Evolutionary conservation across 1,140 invertebrate genomes (phyloP).

Genomic region (Cephus cinctus): DNA sequence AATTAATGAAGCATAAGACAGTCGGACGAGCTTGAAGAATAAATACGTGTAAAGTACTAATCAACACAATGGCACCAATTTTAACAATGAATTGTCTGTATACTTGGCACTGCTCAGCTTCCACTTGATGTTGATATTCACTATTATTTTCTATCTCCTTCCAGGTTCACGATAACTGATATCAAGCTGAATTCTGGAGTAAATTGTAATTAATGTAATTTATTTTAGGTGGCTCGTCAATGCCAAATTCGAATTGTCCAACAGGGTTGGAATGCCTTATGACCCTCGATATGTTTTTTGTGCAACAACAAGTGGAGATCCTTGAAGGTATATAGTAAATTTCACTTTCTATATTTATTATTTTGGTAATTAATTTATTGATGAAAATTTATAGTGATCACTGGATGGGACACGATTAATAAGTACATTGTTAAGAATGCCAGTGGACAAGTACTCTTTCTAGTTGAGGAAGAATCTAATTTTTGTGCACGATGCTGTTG

Average conservation of each 20-base stretch:
- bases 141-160: too few species aligned
- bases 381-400: conserved; percentile 61
- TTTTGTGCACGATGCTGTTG: conserved; percentile 67
- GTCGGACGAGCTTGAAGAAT: too few species aligned
- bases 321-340: conserved; percentile 66
- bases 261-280: conserved; percentile 92
- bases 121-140: too few species aligned
- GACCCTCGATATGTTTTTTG: conserved; percentile 82
- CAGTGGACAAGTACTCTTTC: conserved; percentile 66
- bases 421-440: conserved; percentile 81
- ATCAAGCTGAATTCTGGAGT: too few species aligned
- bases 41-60: too few species aligned
- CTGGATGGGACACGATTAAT: conserved; percentile 89
- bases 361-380: neutral
- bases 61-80: too few species aligned
- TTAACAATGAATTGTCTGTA: too few species aligned
- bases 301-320: conserved; percentile 86
- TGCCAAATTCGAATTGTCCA: conserved; percentile 76
- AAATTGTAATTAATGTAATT: neutral
- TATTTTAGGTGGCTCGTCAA: conserved; percentile 74
- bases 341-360: conserved; percentile 2
- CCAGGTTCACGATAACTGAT: too few species aligned
- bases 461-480: neutral
- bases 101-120: too few species aligned
- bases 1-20: too few species aligned